These are phyloP conservation scores for Nyctereutes procyonoides DNA, from an alignment of 2,113 vertebrate genomes.

Conservation along the genomic window DNA sequence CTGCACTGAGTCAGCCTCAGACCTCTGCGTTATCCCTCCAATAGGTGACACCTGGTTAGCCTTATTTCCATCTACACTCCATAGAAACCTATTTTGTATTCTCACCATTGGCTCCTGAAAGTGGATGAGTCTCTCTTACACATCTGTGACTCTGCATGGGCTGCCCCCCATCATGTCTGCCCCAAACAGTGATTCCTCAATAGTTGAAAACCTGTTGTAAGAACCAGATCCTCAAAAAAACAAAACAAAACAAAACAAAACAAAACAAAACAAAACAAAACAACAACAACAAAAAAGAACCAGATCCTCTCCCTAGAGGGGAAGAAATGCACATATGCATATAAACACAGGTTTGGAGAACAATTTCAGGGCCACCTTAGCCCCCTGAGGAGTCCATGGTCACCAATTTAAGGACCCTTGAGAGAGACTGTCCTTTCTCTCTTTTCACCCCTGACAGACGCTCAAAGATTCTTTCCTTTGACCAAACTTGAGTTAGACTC, in stretches of 20 bases:
- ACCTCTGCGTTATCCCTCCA: background rate
- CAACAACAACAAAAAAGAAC: too few species aligned
- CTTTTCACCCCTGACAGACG: background rate
- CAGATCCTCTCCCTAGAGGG: background rate
- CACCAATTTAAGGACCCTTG: background rate
- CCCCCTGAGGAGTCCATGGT: background rate
- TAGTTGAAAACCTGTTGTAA: background rate
- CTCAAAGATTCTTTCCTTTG: background rate
- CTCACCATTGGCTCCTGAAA: background rate
- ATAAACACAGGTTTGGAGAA: background rate
- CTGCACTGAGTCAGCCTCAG: background rate
- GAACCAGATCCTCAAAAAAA: background rate
- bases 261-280: too few species aligned
- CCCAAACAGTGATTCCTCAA: background rate
- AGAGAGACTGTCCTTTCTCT: background rate
- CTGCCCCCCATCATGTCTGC: background rate
- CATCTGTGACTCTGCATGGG: background rate
- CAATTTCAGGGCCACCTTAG: background rate
- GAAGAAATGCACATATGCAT: fast-evolving
- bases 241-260: too few species aligned
- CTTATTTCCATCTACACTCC: background rate
- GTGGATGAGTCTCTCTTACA: background rate
- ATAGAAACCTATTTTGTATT: background rate
- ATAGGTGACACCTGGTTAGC: background rate
- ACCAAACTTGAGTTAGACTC: background rate